Conservation (phyloP, 2,888 invertebrate genomes). For the Hydraecia micacea region DNA sequence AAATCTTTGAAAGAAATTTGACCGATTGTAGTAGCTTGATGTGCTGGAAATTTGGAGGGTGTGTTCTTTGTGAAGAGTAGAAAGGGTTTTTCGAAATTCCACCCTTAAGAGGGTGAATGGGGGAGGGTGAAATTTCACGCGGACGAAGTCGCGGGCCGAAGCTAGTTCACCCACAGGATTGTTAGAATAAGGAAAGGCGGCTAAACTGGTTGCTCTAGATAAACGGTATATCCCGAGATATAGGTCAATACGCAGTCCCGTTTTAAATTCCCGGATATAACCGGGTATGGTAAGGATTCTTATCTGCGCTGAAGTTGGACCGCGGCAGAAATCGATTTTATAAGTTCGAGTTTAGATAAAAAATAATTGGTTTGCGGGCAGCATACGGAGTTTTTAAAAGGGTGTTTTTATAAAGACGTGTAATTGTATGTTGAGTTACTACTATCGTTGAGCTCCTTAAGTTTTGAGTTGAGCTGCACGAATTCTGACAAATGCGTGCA, state of each 20-base stretch:
- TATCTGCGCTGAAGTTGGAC: slow-evolving; percentile 45
- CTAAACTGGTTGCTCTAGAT: slow-evolving; percentile 23
- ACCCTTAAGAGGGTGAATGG: too few species aligned
- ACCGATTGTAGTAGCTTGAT: too few species aligned
- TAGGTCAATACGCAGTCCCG: slow-evolving; percentile 53
- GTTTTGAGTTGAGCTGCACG: too few species aligned
- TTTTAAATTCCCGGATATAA: slow-evolving; percentile 58
- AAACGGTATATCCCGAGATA: slow-evolving; percentile 26
- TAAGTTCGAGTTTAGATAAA: slow-evolving; percentile 34
- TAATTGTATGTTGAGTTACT: background rate
- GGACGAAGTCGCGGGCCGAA: too few species aligned
- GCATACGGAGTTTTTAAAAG: background rate
- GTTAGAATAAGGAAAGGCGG: slow-evolving; percentile 3
- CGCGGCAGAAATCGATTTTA: slow-evolving; percentile 50
- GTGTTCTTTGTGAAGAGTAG: too few species aligned
- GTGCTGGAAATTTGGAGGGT: too few species aligned
- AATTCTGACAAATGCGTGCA: too few species aligned
- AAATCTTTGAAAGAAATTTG: too few species aligned
- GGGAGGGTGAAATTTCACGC: too few species aligned
- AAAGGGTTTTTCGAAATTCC: too few species aligned
- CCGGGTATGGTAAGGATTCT: slow-evolving; percentile 55
- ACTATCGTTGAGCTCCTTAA: too few species aligned
- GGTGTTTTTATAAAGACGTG: background rate
- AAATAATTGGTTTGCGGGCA: slow-evolving; percentile 43
- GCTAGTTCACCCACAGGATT: slow-evolving; percentile 2